Base-by-base conservation (phyloP, 2,888 invertebrate species). In the Willowsia nigromaculata region DNA sequence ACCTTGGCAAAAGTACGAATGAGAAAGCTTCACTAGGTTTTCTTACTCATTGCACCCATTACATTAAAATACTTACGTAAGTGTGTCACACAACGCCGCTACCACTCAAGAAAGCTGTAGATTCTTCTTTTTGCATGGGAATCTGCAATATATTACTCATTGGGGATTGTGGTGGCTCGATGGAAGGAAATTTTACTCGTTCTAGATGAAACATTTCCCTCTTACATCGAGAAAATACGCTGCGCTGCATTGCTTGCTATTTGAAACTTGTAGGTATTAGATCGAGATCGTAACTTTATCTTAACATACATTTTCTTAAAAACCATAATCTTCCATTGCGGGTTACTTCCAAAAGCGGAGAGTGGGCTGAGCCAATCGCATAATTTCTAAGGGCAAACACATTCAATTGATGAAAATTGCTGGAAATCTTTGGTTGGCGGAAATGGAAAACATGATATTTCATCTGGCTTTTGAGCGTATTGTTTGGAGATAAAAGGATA, bases 381-480 rank as follows among this genome's bases (percentile, higher is more conserved):
- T 81, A 87, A 81, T 71, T 84, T 71, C 27, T 30, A 62, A 27
- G 71, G 43, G 71, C 80, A 37, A 71, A 74, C 56, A 47, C 78
- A 74, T 65, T 71, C 47, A 71, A 87, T 87, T 87, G 87, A 81
- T 87, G 87, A 82, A 87, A 87, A 87, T 81, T 82, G 87, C n/a
- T 56, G 82, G 50, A 81, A 71, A 80, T 78, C 86, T 80, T 86
- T 50, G 65, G 27, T 68, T 81, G 71, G 68, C 15, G 37, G 59
- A 68, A 18, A 76, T 25, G 11, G 62, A 85, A 74, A 59, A 76
- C 30, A 37, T 33, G 25, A 80, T 86, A 80, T 86, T 68, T 86
- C 86, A 65, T 76, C 62, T 27, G 80, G 80, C 62, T 68, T 82
- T 56, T 18, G 37, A 25, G 27, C 68, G 40, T 50, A 80, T 86